Conservation (phyloP, 2,113 vertebrate species). For the Vulpes vulpes region DNA sequence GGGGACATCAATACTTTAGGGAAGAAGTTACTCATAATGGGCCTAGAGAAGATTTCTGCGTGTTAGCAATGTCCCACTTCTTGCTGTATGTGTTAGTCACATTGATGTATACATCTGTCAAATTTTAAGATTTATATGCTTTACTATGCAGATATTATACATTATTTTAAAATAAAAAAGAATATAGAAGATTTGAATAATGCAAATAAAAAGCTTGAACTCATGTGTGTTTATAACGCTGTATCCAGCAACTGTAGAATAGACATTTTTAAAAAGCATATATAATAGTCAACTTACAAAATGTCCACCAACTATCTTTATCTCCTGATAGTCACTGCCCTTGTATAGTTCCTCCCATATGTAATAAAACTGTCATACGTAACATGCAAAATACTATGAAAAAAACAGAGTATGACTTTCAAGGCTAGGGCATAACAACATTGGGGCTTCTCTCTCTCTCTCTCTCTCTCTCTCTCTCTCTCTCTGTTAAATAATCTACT, state of each 20-base stretch:
- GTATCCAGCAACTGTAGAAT: background rate
- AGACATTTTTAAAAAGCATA: background rate
- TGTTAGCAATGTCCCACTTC: background rate
- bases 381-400: background rate
- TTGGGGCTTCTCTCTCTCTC: background rate
- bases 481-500: background rate
- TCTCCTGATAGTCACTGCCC: background rate
- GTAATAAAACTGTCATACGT: background rate
- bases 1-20: too few species aligned
- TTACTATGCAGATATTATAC: background rate
- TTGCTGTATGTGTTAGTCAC: background rate
- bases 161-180: background rate
- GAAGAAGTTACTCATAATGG: background rate
- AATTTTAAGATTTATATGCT: background rate
- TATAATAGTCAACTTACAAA: background rate
- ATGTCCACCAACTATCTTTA: background rate
- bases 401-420: background rate
- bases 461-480: too few species aligned
- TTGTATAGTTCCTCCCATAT: too few species aligned
- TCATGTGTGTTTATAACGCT: background rate
- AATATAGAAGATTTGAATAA: background rate
- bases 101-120: background rate
- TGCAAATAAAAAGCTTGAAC: background rate
- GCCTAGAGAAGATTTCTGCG: background rate
- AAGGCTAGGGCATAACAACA: background rate